These are phyloP conservation scores for Agrotis clavis DNA, from an alignment of 2,888 invertebrate genomes.

Conservation along the genomic window DNA sequence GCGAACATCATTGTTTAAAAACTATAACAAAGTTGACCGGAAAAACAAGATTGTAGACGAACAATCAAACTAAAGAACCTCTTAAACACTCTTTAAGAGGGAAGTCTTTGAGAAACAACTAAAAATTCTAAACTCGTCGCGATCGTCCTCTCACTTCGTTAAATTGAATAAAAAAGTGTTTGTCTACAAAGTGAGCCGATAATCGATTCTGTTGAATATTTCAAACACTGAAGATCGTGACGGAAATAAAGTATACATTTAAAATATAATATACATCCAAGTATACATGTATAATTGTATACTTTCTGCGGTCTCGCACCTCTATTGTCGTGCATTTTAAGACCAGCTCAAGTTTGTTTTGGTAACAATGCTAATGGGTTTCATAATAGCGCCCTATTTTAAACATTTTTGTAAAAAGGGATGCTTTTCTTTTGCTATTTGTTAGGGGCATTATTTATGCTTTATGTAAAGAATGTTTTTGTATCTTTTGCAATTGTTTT, in stretches of 20 bases:
- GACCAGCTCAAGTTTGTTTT: slow-evolving; percentile 74
- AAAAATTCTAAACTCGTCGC: slow-evolving; percentile 70
- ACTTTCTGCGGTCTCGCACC: slow-evolving; percentile 69
- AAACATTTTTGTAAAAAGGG: slow-evolving; percentile 58
- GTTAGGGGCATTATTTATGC: slow-evolving; percentile 27
- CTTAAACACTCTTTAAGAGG: slow-evolving; percentile 43
- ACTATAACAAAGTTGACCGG: slow-evolving; percentile 6
- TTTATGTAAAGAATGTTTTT: slow-evolving; percentile 10
- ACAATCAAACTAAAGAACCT: slow-evolving; percentile 43
- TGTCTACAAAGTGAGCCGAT: slow-evolving; percentile 87
- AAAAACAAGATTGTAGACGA: slow-evolving; percentile 19
- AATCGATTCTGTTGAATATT: slow-evolving; percentile 89
- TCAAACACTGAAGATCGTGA: slow-evolving; percentile 83
- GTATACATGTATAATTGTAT: slow-evolving; percentile 49
- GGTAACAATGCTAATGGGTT: slow-evolving; percentile 75
- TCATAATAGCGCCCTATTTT: slow-evolving; percentile 71
- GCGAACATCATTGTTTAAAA: slow-evolving; percentile 5
- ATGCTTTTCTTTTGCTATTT: slow-evolving; percentile 49
- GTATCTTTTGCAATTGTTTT: neutral
- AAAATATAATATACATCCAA: neutral
- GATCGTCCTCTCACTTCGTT: slow-evolving; percentile 69
- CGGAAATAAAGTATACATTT: slow-evolving; percentile 78
- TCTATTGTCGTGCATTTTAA: slow-evolving; percentile 76
- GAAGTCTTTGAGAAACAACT: slow-evolving; percentile 58
- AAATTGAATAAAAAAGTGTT: slow-evolving; percentile 87